These are phyloP conservation scores for Chlorodrepanis virens DNA, from an alignment of 2,113 vertebrate genomes.

Conservation along the genomic window DNA sequence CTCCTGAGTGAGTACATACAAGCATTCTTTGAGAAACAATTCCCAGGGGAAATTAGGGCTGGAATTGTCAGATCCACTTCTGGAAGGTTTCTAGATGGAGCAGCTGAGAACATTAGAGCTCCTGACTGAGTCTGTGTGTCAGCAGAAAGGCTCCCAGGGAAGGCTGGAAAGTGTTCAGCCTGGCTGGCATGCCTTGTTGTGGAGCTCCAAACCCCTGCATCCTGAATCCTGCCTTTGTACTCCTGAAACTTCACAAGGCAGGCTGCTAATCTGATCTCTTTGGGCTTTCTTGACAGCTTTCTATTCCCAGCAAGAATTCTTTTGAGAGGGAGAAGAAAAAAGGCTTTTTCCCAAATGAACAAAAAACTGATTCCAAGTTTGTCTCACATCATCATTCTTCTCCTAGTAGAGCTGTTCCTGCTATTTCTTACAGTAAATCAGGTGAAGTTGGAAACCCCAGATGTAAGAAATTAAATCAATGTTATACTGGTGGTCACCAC, in stretches of 20 bases:
- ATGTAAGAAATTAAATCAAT: not conserved
- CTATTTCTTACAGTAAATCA: not conserved
- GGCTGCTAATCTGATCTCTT: not conserved
- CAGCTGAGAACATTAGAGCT: not conserved
- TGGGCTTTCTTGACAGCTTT: not conserved
- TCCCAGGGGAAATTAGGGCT: not conserved
- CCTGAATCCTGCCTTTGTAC: not conserved
- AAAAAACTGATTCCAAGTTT: not conserved
- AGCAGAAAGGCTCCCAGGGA: not conserved
- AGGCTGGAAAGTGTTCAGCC: not conserved
- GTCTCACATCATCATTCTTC: fast-evolving
- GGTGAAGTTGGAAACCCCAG: not conserved
- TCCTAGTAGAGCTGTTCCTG: not conserved
- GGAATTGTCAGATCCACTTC: not conserved
- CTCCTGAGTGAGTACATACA: not conserved
- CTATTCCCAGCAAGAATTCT: not conserved
- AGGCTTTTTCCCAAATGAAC: not conserved
- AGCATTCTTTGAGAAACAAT: not conserved
- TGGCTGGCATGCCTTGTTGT: not conserved
- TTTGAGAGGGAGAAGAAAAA: not conserved
- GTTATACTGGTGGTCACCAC: not conserved
- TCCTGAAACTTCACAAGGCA: not conserved
- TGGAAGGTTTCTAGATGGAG: not conserved
- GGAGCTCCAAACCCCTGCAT: fast-evolving
- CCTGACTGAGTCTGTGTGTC: not conserved